phyloP scores from a whole-genome alignment of 2,888 invertebrate species.

The Prosopocoilus inquinatus region DNA sequence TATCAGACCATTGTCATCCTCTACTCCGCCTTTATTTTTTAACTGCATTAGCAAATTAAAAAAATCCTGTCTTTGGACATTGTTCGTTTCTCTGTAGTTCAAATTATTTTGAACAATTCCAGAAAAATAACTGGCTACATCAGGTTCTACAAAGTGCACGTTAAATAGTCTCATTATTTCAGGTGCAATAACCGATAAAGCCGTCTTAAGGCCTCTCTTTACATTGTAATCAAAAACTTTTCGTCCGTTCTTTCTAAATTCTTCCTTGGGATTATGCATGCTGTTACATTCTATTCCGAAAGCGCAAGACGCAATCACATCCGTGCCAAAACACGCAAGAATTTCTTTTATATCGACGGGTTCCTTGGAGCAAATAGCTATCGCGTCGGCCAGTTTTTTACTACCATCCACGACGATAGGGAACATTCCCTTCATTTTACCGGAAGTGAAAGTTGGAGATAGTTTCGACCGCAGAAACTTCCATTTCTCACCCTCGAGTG shows the following conservation, averaged over 20 bases:
- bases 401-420: slow-evolving; percentile 2
- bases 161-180: slow-evolving; percentile 24
- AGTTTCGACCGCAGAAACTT: slow-evolving; percentile 37
- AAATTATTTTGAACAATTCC: slow-evolving; percentile 34
- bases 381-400: not conserved
- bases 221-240: not conserved
- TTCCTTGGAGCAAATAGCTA: not conserved
- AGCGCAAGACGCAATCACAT: slow-evolving; percentile 4
- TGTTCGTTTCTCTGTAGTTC: slow-evolving; percentile 24
- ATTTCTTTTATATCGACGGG: slow-evolving; percentile 5
- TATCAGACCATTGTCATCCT: not conserved
- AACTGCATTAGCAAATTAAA: slow-evolving; percentile 40
- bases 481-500: slow-evolving; percentile 58
- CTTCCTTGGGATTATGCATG: slow-evolving; percentile 1
- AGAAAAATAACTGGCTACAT: slow-evolving; percentile 36
- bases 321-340: slow-evolving; percentile 5
- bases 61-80: slow-evolving; percentile 38
- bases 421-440: slow-evolving; percentile 16
- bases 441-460: slow-evolving; percentile 25
- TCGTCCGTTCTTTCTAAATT: slow-evolving; percentile 2
- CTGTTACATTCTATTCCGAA: slow-evolving; percentile 7
- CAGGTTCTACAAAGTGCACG: slow-evolving; percentile 21
- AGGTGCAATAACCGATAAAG: slow-evolving; percentile 10
- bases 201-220: too few relatives aligned
- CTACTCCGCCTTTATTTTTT: slow-evolving; percentile 14